Evolutionary conservation across 2,888 invertebrate species (phyloP).

Genomic region (Lithophane leautieri): DNA sequence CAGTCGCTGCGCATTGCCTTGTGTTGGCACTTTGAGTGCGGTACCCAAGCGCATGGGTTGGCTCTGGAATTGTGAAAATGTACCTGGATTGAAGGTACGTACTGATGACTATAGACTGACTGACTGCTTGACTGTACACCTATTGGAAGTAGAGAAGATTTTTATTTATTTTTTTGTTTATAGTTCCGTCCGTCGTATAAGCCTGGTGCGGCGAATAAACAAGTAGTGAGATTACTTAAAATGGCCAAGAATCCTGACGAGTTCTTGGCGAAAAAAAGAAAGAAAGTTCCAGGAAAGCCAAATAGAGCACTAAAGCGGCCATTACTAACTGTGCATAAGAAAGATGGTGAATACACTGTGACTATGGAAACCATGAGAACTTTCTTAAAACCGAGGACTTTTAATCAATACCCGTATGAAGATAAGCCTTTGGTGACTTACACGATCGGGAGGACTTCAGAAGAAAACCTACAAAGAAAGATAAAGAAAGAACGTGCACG

Average conservation of each 20-base stretch:
- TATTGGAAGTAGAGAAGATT: constrained; percentile 1
- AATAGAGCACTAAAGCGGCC: constrained; percentile 83
- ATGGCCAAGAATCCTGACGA: constrained; percentile 82
- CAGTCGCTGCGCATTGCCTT: constrained; percentile 80
- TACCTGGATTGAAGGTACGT: constrained; percentile 84
- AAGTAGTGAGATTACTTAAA: constrained; percentile 81
- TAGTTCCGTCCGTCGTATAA: constrained; percentile 86
- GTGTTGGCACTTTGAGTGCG: constrained; percentile 76
- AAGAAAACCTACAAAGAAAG: constrained; percentile 82
- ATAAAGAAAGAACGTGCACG: constrained; percentile 82
- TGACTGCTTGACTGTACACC: too few relatives aligned
- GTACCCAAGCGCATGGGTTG: constrained; percentile 89
- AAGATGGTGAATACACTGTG: constrained; percentile 84
- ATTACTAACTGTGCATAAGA: constrained; percentile 82
- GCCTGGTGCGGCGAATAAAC: constrained; percentile 86
- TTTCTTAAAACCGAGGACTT: constrained; percentile 77
- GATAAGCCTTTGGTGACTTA: constrained; percentile 83
- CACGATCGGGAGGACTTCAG: constrained; percentile 85
- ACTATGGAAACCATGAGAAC: constrained; percentile 87
- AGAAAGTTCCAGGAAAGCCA: constrained; percentile 74
- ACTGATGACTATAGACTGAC: neutral
- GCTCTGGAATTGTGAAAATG: constrained; percentile 85
- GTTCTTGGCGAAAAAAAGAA: constrained; percentile 80
- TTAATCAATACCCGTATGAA: constrained; percentile 85
- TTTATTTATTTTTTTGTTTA: constrained; percentile 71